A percentile compares a stretch with the other conserved stretches of the same genome.
These are phyloP conservation scores for Lepidurus couesii DNA, from an alignment of 1,140 invertebrate genomes.

Conservation along the genomic window DNA sequence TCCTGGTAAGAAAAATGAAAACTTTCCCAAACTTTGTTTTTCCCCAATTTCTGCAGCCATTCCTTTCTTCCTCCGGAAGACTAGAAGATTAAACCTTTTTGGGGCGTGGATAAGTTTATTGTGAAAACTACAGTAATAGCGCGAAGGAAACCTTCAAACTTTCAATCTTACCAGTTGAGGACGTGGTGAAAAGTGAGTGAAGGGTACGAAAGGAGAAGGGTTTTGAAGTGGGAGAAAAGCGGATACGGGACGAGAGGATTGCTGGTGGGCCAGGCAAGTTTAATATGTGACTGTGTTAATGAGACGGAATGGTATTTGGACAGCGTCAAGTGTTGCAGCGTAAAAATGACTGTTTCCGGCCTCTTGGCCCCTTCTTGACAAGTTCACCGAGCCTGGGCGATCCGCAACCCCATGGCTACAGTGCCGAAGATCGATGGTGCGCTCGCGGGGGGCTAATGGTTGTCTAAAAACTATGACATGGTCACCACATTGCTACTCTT, in stretches of 20 bases:
- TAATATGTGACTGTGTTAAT: conserved; percentile 4
- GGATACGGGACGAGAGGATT: background rate
- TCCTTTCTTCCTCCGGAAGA: too few species aligned
- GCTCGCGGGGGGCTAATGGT: background rate
- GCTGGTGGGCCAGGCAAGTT: background rate
- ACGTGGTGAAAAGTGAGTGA: too few species aligned
- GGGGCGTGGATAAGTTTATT: too few species aligned
- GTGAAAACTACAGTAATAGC: too few species aligned
- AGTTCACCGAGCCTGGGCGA: background rate
- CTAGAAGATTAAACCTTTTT: too few species aligned
- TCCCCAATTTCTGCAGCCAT: too few species aligned
- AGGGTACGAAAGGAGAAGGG: background rate
- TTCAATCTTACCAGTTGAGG: too few species aligned
- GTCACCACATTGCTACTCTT: background rate
- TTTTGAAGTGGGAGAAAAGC: background rate
- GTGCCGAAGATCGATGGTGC: background rate
- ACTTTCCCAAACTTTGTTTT: too few species aligned
- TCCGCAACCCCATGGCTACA: background rate
- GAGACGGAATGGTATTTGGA: conserved; percentile 14
- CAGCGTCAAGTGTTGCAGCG: conserved; percentile 1
- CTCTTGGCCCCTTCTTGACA: background rate
- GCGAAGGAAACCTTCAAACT: too few species aligned
- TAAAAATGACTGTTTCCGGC: conserved; percentile 19
- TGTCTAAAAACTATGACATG: background rate
- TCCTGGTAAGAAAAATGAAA: background rate